Base-by-base conservation (phyloP, 2,888 invertebrate genomes). In the Rhingia campestris region DNA sequence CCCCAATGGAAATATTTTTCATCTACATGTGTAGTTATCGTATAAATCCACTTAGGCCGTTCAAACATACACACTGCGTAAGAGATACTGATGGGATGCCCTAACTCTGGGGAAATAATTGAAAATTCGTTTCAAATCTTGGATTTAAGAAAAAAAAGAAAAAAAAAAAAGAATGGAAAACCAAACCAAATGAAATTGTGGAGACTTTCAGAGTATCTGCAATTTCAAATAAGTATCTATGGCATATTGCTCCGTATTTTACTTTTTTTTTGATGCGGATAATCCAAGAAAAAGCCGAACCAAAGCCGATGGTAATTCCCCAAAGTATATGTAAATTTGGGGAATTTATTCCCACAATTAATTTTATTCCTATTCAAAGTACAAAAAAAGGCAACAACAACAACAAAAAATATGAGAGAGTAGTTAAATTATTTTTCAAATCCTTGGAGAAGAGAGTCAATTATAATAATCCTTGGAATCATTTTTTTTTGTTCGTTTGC, bases 31-130 rank as follows among this genome's bases (percentile, higher is more conserved):
- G 35, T 53, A n/a, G 7, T 12, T 53, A 76, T 67, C 67, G 39
- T 59, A 67, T 39, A 76, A 67, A 69, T 67, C 59, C 67, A 69
- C 54, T 76, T 67, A 67, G 53, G 47, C 59, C 59, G 59, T 64
- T 30, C 33, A 37, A 30, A 56, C 41, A 33, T 32, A n/a, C 5
- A 49, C 4, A 49, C 30, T 4, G 2, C 9, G 30, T 4, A 9
- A 37, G 32, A 58, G 32, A 7, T 12, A 58, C 47, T 12, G 10
- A 61, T 12, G 47, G 9, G 47, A 9, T 9, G 59, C 12, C 41
- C 22, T 53, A 45, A 47, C 75, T 75, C 67, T 39, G 45, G 75
- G 75, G 75, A 76, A 76, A 76, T 67, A 61, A 76, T 69, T 67
- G 75, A 61, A 76, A 67, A 76, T 67, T 75, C 58, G 37, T 54